Base-by-base conservation (phyloP, 2,797 vertebrate species). In the Hippocampus kuda region DNA sequence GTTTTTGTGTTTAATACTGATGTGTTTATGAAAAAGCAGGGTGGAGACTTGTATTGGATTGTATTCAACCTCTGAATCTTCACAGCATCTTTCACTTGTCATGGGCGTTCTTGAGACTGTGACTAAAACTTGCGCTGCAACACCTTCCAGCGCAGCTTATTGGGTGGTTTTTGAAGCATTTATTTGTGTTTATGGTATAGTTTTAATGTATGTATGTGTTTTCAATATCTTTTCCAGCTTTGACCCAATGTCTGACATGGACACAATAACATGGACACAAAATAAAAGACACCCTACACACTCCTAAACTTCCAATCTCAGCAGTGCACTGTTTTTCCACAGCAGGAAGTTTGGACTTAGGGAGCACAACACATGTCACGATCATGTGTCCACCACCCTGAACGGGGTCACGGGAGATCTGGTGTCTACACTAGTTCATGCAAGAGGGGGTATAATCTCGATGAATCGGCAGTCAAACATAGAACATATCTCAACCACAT, bases 21-120 rank as follows among this genome's bases (percentile, higher is more conserved):
- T 60, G 20, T 67, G 49, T 67, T 51, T 60, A 34, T 70, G 73
- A 68, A 26, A 80, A 75, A 34, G 81, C 80, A 85, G 81, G 74
- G 78, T 85, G 75, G 38, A 68, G 46, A 70, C 60, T 34, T 60
- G 18, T 22, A 13, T 69, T 46, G 44, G 60, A 75, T 73, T 75
- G 54, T 34, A 34, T 34, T 34, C 22, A 44, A 64, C 26, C 15
- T 30, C 24, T 27, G 24, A 59, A 30, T 27, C 56, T 4, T 59
- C 26, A 27, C 8, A 34, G 16, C 59, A 38, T 38, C 16, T 61
- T 61, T 61, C 59, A 61, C 30, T 61, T 34, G 15, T 60, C 57
- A 30, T 20, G 15, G 15, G 59, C 11, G 13, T 34, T 61, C 7
- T 38, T 2, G 13, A 15, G 5, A 56, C 10, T 59, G 30, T 16